phyloP scores from a whole-genome alignment of 1,140 invertebrate species.

The Zeugodacus cucurbitae region DNA sequence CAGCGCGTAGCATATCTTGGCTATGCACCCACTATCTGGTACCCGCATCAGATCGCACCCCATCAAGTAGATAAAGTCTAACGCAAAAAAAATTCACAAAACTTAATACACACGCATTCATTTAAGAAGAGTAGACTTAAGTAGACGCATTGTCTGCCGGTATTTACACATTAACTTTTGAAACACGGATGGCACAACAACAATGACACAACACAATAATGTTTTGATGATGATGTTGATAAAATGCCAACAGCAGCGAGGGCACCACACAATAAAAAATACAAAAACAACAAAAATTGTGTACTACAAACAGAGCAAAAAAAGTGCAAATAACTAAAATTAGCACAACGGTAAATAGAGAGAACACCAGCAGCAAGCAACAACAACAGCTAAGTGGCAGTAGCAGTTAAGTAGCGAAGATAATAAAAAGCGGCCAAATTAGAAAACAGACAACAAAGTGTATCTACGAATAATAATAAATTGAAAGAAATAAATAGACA shows the following conservation, averaged over 20 bases:
- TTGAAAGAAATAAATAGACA: background rate
- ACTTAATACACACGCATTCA: background rate
- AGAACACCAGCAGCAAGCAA: background rate
- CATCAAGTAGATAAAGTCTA: background rate
- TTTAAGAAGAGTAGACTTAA: conserved; percentile 18
- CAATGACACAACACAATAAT: background rate
- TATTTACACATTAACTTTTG: background rate
- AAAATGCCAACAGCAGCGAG: background rate
- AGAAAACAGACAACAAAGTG: background rate
- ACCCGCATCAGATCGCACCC: background rate
- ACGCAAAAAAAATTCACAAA: background rate
- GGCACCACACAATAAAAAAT: background rate
- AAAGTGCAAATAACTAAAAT: conserved; percentile 13
- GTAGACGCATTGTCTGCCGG: conserved; percentile 8
- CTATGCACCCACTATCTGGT: no score
- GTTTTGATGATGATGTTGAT: background rate
- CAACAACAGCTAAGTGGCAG: background rate
- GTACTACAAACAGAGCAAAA: background rate
- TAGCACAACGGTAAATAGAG: background rate
- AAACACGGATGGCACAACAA: background rate
- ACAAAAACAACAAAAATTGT: background rate
- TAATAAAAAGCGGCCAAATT: background rate
- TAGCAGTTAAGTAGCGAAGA: background rate
- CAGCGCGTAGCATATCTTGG: no score
- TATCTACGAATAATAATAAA: background rate